Evolutionary conservation across 2,797 vertebrate species (phyloP).

Genomic region (Catamblyrhynchus diadema): DNA sequence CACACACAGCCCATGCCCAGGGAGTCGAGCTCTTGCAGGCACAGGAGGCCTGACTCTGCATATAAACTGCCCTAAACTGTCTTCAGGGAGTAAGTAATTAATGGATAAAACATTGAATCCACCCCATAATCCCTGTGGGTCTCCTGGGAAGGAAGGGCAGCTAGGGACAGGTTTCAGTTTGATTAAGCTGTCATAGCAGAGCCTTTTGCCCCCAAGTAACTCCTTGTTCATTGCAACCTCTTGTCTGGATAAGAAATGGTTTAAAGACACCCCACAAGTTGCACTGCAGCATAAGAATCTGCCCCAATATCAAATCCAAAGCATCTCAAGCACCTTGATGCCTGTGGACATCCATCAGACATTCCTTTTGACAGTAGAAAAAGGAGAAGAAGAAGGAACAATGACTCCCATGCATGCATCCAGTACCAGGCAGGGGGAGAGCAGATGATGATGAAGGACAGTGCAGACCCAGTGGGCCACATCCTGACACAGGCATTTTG

Average conservation of each 20-base stretch:
- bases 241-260: neutral
- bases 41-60: neutral
- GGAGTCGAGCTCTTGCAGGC: neutral
- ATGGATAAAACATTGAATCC: neutral
- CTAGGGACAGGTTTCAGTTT: neutral
- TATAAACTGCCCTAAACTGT: neutral
- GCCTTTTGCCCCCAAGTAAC: rapidly evolving
- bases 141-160: neutral
- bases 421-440: neutral
- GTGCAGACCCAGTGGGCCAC: neutral
- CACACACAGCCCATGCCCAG: rapidly evolving
- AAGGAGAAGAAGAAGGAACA: neutral
- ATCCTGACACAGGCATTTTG: neutral
- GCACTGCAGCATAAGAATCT: neutral
- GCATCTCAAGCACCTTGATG: neutral
- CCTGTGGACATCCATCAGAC: neutral
- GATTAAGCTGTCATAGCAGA: neutral
- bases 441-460: neutral
- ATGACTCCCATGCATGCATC: rapidly evolving
- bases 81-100: slow-evolving; percentile 4
- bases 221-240: neutral
- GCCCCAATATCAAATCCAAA: neutral
- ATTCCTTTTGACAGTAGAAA: neutral
- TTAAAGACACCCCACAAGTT: neutral
- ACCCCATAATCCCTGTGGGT: neutral